Evolutionary conservation across 2,797 vertebrate species (phyloP).

Genomic region (Danio aesculapii): DNA sequence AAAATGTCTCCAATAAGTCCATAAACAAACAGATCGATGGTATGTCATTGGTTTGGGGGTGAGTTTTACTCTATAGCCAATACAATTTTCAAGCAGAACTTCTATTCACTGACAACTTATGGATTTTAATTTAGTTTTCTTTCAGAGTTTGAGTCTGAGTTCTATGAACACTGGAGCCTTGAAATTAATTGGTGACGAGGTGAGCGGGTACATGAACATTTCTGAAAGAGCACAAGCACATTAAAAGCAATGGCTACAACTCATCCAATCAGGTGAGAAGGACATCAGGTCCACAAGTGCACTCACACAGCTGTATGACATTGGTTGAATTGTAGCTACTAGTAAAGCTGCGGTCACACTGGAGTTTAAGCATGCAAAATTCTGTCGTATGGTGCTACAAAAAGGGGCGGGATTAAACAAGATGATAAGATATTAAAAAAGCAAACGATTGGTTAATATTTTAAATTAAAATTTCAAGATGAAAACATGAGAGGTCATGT

Average conservation of each 20-base stretch:
- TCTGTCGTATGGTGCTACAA: too few relatives aligned
- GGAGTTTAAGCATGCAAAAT: too few relatives aligned
- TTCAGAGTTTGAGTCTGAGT: too few relatives aligned
- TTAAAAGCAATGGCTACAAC: not conserved
- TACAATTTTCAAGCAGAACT: not conserved
- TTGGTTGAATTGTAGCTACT: not conserved
- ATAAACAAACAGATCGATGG: not conserved
- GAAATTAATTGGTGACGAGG: not conserved
- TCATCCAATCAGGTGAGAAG: constrained; percentile 11
- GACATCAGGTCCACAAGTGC: not conserved
- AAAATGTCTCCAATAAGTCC: not conserved
- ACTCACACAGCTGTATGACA: not conserved
- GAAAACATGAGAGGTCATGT: too few relatives aligned
- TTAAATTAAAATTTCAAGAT: too few relatives aligned
- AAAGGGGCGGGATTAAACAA: too few relatives aligned
- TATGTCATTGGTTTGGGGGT: not conserved
- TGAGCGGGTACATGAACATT: constrained; percentile 37
- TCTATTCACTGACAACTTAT: too few relatives aligned
- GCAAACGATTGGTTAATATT: too few relatives aligned
- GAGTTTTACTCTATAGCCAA: not conserved
- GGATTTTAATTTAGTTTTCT: not conserved
- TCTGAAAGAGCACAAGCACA: constrained; percentile 22
- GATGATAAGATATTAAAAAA: too few relatives aligned
- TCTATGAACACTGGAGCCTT: not conserved
- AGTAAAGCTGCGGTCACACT: not conserved